These are phyloP conservation scores for Hemithea aestivaria DNA, from an alignment of 2,888 invertebrate genomes.

Conservation along the genomic window DNA sequence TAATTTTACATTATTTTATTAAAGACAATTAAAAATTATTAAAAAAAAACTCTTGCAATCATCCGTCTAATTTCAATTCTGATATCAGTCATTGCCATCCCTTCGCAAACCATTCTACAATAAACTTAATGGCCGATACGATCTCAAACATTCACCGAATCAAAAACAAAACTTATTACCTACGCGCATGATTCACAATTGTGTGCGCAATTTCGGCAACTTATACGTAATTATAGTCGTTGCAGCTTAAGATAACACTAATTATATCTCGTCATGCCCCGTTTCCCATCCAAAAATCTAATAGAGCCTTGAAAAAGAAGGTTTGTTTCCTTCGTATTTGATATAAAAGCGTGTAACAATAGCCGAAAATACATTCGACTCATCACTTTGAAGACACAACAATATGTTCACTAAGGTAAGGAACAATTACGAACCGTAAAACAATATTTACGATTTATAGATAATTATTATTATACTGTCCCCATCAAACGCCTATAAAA, in stretches of 20 bases:
- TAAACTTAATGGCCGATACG: constrained; percentile 22
- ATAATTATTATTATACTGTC: constrained; percentile 3
- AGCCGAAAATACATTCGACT: constrained; percentile 44
- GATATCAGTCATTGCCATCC: constrained; percentile 30
- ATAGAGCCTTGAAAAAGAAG: constrained; percentile 49
- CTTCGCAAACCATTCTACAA: constrained; percentile 27
- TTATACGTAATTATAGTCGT: constrained; percentile 31
- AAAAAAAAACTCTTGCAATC: constrained; percentile 1
- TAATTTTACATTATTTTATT: too few relatives aligned
- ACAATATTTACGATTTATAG: constrained; percentile 8
- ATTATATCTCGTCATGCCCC: constrained; percentile 56
- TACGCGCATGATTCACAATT: constrained; percentile 18
- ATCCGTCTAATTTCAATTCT: constrained; percentile 21
- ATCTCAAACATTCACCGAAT: constrained; percentile 10
- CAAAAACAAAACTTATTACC: constrained; percentile 4
- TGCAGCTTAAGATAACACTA: constrained; percentile 39
- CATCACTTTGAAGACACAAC: constrained; percentile 47
- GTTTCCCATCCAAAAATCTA: constrained; percentile 50
- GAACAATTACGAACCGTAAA: constrained; percentile 18
- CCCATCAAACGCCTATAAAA: too few relatives aligned
- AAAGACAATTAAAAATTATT: too few relatives aligned
- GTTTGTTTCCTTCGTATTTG: constrained; percentile 48
- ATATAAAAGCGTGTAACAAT: constrained; percentile 59
- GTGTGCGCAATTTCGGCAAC: constrained; percentile 13
- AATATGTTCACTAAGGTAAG: constrained; percentile 60